Evolutionary conservation across 2,888 invertebrate genomes (phyloP).

Genomic region (Isotomurus palustris): DNA sequence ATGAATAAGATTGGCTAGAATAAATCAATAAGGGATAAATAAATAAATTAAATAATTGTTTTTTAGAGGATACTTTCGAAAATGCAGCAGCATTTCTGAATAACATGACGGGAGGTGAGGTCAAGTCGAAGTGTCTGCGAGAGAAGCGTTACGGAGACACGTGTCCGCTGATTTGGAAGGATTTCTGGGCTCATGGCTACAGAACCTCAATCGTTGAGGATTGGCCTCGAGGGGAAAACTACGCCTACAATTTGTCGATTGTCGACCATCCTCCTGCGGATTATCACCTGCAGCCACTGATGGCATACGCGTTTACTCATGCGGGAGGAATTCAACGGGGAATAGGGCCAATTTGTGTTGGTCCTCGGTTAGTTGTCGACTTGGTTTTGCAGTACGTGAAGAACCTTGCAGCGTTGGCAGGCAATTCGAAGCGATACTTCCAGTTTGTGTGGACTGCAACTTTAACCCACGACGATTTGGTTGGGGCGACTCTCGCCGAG

Average conservation of each 20-base stretch:
- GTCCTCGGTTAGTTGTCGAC: slow-evolving; percentile 61
- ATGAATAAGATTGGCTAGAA: no score
- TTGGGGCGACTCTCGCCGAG: slow-evolving; percentile 71
- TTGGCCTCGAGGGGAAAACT: slow-evolving; percentile 68
- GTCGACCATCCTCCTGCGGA: slow-evolving; percentile 77
- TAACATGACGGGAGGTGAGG: slow-evolving; percentile 63
- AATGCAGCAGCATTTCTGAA: slow-evolving; percentile 69
- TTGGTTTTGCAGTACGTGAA: slow-evolving; percentile 68
- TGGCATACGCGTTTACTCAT: no score
- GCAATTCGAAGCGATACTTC: slow-evolving; percentile 62
- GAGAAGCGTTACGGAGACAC: slow-evolving; percentile 62
- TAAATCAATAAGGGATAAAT: no score
- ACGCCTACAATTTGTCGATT: slow-evolving; percentile 72
- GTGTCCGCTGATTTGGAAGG: slow-evolving; percentile 80
- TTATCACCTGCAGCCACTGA: slow-evolving; percentile 72
- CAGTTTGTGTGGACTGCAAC: slow-evolving; percentile 80
- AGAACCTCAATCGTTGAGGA: slow-evolving; percentile 78
- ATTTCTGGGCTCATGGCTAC: slow-evolving; percentile 66
- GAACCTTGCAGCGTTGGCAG: slow-evolving; percentile 58
- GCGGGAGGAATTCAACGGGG: slow-evolving; percentile 57
- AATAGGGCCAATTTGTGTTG: slow-evolving; percentile 59
- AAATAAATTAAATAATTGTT: no score
- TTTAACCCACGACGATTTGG: slow-evolving; percentile 80
- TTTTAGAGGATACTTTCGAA: slow-evolving; percentile 76
- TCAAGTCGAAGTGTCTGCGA: slow-evolving; percentile 61